phyloP scores from a whole-genome alignment of 2,888 invertebrate species.

The Megaustenia siamemsis region DNA sequence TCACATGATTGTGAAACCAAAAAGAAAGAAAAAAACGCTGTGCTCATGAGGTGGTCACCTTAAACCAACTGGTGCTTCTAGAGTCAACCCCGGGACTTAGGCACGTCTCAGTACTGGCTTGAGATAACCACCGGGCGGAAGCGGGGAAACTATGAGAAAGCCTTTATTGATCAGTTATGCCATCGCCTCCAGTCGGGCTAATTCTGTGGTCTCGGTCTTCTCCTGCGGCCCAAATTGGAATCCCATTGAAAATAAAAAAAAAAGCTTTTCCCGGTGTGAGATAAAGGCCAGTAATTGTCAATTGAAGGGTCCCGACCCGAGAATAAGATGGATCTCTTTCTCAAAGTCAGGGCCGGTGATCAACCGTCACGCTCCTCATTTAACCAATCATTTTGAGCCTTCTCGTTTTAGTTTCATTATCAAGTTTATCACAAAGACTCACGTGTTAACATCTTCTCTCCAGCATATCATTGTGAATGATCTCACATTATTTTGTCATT shows the following conservation, averaged over 20 bases:
- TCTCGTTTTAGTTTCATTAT: not conserved
- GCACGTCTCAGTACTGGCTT: too few species aligned
- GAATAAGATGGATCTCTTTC: not conserved
- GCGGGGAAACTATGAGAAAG: not conserved
- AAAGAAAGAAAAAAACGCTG: too few species aligned
- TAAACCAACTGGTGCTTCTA: too few species aligned
- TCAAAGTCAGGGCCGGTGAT: not conserved
- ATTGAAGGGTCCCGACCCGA: not conserved
- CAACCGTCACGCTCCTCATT: not conserved
- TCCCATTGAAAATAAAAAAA: slow-evolving; percentile 8
- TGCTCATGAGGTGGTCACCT: too few species aligned
- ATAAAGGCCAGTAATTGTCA: slow-evolving; percentile 20
- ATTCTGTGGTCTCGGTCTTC: slow-evolving; percentile 16
- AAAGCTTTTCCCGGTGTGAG: not conserved
- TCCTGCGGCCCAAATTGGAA: slow-evolving; percentile 12
- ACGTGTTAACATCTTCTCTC: not conserved
- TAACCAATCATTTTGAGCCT: not conserved
- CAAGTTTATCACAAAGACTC: not conserved
- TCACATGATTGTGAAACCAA: too few species aligned
- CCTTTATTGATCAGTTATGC: slow-evolving; percentile 14
- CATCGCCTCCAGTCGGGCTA: not conserved
- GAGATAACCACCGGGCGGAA: not conserved
- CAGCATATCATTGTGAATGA: not conserved
- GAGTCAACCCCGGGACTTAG: too few species aligned
- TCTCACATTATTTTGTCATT: not conserved